These are phyloP conservation scores for Paedocypris micromegethes DNA, from an alignment of 2,797 vertebrate species.

Conservation along the genomic window DNA sequence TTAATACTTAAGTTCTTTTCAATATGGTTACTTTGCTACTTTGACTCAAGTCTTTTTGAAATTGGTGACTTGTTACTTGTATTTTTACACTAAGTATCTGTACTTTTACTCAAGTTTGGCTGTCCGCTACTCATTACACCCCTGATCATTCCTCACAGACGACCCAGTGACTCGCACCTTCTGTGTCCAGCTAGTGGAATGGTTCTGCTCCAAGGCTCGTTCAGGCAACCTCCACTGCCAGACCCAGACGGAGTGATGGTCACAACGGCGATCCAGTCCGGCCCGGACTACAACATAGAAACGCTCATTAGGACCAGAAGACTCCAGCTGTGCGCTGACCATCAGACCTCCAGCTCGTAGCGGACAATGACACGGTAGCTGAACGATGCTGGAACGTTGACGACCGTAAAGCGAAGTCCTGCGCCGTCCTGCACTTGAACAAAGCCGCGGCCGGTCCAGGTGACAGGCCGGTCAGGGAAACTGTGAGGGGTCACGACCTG, in stretches of 20 bases:
- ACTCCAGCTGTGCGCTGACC: background rate
- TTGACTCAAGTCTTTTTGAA: no score
- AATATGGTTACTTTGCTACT: no score
- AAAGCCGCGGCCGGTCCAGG: constrained; percentile 78
- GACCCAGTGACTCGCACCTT: constrained; percentile 63
- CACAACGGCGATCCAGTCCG: constrained; percentile 74
- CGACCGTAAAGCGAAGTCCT: constrained; percentile 75
- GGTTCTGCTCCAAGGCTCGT: constrained; percentile 47
- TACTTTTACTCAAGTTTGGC: no score
- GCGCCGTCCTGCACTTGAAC: constrained; percentile 64
- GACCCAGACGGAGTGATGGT: constrained; percentile 51
- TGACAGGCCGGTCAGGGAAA: constrained; percentile 51
- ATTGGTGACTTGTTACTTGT: no score
- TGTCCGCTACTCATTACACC: no score
- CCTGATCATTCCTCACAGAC: no score
- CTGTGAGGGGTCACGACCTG: constrained; percentile 66
- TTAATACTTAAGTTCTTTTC: no score
- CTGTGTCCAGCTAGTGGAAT: constrained; percentile 64
- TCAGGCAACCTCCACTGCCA: constrained; percentile 57
- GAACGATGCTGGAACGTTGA: constrained; percentile 70
- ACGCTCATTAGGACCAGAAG: constrained; percentile 1
- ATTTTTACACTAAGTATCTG: no score
- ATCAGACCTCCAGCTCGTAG: constrained; percentile 76
- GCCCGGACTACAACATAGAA: constrained; percentile 51
- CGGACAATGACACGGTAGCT: constrained; percentile 73